These are phyloP conservation scores for Siniperca undulata DNA, from an alignment of 2,797 vertebrate species.

Conservation along the genomic window DNA sequence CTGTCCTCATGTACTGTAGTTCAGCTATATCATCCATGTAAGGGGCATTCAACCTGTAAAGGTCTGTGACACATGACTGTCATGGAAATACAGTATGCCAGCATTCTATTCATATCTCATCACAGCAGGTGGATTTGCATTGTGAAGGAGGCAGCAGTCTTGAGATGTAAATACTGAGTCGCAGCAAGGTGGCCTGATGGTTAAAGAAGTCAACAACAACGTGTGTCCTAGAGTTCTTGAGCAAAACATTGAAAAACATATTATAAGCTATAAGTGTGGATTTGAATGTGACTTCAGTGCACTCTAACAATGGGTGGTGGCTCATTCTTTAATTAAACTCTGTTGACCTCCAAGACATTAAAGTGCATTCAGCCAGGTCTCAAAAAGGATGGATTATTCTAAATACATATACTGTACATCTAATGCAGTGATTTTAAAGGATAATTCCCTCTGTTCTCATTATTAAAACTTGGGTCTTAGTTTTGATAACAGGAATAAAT, in stretches of 20 bases:
- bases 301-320: neutral
- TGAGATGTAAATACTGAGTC: conserved; percentile 17
- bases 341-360: neutral
- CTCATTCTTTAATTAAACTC: neutral
- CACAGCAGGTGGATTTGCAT: neutral
- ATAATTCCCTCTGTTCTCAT: neutral
- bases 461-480: neutral
- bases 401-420: neutral
- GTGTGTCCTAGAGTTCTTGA: neutral
- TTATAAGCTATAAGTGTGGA: neutral
- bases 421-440: neutral
- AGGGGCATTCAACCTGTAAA: neutral
- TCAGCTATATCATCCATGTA: neutral
- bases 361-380: neutral
- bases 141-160: neutral
- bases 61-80: neutral
- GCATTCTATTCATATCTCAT: neutral
- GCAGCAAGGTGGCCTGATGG: neutral
- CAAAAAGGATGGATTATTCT: neutral
- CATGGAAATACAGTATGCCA: neutral
- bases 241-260: neutral
- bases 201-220: conserved; percentile 1
- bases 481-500: neutral
- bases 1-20: neutral
- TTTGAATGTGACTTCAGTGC: neutral